Evolutionary conservation across 2,797 vertebrate species (phyloP), one percentile per base, ranked within the genome.

Genomic region (Enteromius treurensis): DNA sequence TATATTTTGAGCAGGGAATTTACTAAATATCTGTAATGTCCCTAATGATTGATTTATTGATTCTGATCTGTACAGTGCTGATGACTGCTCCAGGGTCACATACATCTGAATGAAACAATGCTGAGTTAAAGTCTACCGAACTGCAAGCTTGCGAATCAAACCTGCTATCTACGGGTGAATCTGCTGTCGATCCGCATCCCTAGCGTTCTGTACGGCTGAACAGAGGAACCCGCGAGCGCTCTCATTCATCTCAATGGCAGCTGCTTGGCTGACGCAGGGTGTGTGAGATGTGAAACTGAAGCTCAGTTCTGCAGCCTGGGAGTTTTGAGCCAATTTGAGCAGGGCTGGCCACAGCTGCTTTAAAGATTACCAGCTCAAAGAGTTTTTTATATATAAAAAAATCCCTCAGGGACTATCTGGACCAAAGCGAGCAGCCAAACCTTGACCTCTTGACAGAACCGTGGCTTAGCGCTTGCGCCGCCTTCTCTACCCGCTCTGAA

Each of bases 281-380:
- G 68, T 47, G 26, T 71, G 69, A 2, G 68, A 26, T 26, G 26
- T 47, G 40, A 49, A 29, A 47, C 11, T 73, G 45, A 73, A 26
- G 19, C 69, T 73, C 69, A 49, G 26, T 21, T 51, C 26, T 51
- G 26, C 69, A 34, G 29, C 3, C 70, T 21, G 71, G 3, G 29
- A 21, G 29, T 13, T 34, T 34, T 51, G 47, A 73, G 70, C 26
- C 26, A 51, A 74, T 51, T n/a, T 74, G 29, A 21, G 45, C 8
- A 49, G 69, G 26, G 23, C 5, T 70, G 13, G 68, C 42, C 7
- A 10, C 40, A 15, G 68, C 19, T 37, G 71, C 51, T 55, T n/a
- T 75, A 32, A 34, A 74, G 71, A 74, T 37, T 74, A 74, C 71
- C 9, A 68, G 65, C 34, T 68, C 65, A 40, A n/a, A 40, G 34